These are phyloP conservation scores for Eilema depressum DNA, from an alignment of 2,888 invertebrate genomes.

Conservation along the genomic window DNA sequence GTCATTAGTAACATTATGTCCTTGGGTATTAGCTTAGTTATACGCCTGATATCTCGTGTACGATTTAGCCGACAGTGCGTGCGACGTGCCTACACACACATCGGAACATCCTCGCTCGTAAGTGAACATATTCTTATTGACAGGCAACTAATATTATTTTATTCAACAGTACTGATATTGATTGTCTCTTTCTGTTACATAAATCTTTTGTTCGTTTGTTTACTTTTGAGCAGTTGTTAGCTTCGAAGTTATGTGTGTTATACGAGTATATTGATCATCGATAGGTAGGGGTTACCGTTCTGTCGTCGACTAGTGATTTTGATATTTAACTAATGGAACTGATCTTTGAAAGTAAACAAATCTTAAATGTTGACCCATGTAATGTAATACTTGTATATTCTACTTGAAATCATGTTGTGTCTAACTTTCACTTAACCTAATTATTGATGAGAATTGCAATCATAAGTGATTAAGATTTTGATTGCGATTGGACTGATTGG, in stretches of 20 bases:
- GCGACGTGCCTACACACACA: constrained; percentile 27
- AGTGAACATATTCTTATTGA: constrained; percentile 31
- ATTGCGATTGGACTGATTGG: too few species aligned
- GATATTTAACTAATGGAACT: background rate
- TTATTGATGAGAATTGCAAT: too few species aligned
- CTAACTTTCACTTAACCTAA: too few species aligned
- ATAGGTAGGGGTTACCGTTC: background rate
- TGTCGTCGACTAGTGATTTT: background rate
- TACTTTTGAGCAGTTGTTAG: background rate
- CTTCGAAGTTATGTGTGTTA: too few species aligned
- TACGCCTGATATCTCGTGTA: constrained; percentile 55
- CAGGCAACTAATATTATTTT: constrained; percentile 32
- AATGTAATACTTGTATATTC: background rate
- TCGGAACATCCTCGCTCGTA: background rate
- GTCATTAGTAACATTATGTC: constrained; percentile 79
- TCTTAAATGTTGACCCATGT: background rate
- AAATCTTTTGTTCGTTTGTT: constrained; percentile 9
- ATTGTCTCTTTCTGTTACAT: constrained; percentile 10
- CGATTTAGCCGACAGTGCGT: constrained; percentile 50
- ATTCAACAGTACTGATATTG: constrained; percentile 7
- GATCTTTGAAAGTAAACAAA: background rate
- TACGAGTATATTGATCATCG: too few species aligned
- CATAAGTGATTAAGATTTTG: too few species aligned
- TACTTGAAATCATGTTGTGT: background rate
- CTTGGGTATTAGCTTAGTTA: constrained; percentile 68